phyloP scores from a whole-genome alignment of 2,797 vertebrate genomes.

The Enteromius anoplus region DNA sequence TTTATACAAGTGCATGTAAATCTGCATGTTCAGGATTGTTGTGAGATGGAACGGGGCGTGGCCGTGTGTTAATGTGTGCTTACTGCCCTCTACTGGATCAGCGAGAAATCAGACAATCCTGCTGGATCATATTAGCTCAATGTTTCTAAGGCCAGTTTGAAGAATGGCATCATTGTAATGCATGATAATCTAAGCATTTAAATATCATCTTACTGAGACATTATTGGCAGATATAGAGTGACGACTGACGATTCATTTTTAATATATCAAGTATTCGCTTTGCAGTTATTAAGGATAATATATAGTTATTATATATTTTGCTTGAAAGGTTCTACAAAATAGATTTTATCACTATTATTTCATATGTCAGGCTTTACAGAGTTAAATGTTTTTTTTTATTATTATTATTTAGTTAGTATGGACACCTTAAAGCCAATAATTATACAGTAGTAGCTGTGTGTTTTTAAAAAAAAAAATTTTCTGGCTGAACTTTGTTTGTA shows the following conservation, averaged over 20 bases:
- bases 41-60: neutral
- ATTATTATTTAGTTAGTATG: neutral
- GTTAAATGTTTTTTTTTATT: neutral
- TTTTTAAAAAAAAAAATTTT: neutral
- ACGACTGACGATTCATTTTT: no score
- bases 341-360: neutral
- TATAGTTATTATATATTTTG: no score
- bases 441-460: neutral
- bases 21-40: neutral
- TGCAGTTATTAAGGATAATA: no score
- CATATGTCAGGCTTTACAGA: neutral
- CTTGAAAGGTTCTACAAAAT: neutral
- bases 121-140: neutral
- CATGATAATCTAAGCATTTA: neutral
- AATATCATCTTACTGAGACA: neutral
- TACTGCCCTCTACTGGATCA: constrained; percentile 41
- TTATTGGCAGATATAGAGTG: neutral
- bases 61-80: neutral
- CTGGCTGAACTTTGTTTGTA: neutral
- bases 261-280: no score
- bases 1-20: neutral
- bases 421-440: neutral
- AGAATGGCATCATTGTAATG: neutral
- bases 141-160: neutral
- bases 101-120: neutral